Evolutionary conservation across 2,888 invertebrate genomes (phyloP).

Genomic region (Thymelicus lineola): DNA sequence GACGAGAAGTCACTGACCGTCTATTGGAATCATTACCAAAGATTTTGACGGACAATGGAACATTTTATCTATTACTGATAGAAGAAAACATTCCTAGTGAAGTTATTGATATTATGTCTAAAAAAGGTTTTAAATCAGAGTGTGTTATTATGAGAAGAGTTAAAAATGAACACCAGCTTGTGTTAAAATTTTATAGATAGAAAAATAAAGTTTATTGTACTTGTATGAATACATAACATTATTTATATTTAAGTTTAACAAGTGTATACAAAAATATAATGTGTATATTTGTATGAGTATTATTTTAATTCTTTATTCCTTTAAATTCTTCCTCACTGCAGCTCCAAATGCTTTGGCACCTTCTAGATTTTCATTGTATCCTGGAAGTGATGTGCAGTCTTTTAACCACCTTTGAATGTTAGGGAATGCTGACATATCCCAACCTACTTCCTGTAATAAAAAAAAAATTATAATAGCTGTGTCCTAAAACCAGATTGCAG

Average conservation of each 20-base stretch:
- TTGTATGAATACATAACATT: conserved; percentile 31
- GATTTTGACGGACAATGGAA: conserved; percentile 90
- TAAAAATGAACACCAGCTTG: conserved; percentile 94
- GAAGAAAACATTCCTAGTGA: conserved; percentile 94
- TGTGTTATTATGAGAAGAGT: conserved; percentile 90
- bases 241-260: conserved; percentile 30
- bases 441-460: conserved; percentile 82
- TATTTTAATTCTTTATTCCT: conserved; percentile 47
- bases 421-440: conserved; percentile 83
- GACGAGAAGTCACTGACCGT: conserved; percentile 91
- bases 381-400: conserved; percentile 84
- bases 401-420: conserved; percentile 86
- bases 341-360: conserved; percentile 86
- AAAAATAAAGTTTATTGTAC: conserved; percentile 45
- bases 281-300: conserved; percentile 32
- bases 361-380: conserved; percentile 84
- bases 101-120: conserved; percentile 86
- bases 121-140: conserved; percentile 84
- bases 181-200: conserved; percentile 86
- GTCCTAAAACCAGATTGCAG: no score
- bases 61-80: conserved; percentile 95
- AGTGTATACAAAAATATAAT: conserved; percentile 36
- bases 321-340: conserved; percentile 81
- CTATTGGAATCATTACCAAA: conserved; percentile 89
- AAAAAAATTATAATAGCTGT: not conserved